Evolutionary conservation across 2,888 invertebrate genomes (phyloP).

Genomic region (Yponomeuta cagnagella): DNA sequence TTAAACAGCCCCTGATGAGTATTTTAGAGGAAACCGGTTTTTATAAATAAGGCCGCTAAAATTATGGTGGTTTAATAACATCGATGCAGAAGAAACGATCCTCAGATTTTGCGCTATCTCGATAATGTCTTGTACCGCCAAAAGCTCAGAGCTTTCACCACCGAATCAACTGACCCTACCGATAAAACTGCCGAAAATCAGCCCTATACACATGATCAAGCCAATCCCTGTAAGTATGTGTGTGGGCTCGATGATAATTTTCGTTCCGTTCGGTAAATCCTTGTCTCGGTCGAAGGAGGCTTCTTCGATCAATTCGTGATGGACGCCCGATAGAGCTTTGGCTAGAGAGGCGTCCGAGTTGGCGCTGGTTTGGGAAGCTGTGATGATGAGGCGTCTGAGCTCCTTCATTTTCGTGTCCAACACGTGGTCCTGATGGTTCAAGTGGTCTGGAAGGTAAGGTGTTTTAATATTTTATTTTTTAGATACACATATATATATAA

Average conservation of each 20-base stretch:
- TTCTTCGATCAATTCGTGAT: slow-evolving; percentile 54
- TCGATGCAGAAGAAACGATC: too few relatives aligned
- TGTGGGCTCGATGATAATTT: slow-evolving; percentile 42
- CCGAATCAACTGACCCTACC: slow-evolving; percentile 55
- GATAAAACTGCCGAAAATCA: slow-evolving; percentile 53
- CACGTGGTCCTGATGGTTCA: slow-evolving; percentile 53
- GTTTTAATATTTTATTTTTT: too few relatives aligned
- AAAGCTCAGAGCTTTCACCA: neutral
- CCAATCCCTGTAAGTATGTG: slow-evolving; percentile 57
- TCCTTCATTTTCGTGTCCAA: slow-evolving; percentile 53
- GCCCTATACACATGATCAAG: slow-evolving; percentile 47
- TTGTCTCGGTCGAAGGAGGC: slow-evolving; percentile 33
- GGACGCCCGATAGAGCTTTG: slow-evolving; percentile 53
- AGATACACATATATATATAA: too few relatives aligned
- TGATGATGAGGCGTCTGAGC: slow-evolving; percentile 46
- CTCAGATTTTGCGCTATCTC: too few relatives aligned
- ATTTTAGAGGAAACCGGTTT: too few relatives aligned
- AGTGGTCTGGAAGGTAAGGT: slow-evolving; percentile 45
- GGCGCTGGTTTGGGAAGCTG: slow-evolving; percentile 53
- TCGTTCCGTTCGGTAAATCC: slow-evolving; percentile 20
- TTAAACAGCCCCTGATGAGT: too few relatives aligned
- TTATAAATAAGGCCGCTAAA: too few relatives aligned
- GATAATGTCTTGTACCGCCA: too few relatives aligned
- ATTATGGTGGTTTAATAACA: too few relatives aligned
- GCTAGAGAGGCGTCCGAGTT: slow-evolving; percentile 60